These are phyloP conservation scores for Alviniconcha marisindica DNA, from an alignment of 1,140 invertebrate genomes.

Conservation along the genomic window DNA sequence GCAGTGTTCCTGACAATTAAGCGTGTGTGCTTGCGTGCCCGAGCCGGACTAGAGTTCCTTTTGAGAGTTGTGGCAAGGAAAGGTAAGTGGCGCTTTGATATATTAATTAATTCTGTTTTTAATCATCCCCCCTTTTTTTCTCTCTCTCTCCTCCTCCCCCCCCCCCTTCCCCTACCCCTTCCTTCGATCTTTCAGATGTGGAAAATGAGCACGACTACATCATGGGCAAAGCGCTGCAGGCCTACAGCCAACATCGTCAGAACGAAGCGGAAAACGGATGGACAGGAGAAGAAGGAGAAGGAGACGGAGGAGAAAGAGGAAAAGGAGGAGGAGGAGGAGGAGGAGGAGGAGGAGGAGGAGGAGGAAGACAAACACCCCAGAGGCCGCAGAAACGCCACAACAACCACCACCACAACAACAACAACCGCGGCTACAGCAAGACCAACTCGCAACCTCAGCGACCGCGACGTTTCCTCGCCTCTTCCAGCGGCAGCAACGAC, in stretches of 20 bases:
- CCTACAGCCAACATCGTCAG: conserved; percentile 55
- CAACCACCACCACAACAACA: neutral
- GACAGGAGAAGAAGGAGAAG: conserved; percentile 47
- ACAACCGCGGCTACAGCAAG: neutral
- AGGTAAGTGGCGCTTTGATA: too few species aligned
- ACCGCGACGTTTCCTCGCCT: neutral
- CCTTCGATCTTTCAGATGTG: conserved; percentile 49
- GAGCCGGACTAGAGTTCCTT: too few species aligned
- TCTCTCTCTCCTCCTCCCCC: neutral
- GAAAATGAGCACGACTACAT: conserved; percentile 66
- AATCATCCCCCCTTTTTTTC: too few species aligned
- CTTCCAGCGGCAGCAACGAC: neutral
- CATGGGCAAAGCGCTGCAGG: conserved; percentile 62
- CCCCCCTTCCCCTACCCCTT: neutral
- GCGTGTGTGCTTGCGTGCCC: too few species aligned
- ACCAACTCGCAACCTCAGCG: neutral
- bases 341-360: neutral
- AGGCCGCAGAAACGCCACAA: neutral
- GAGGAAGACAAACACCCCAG: neutral
- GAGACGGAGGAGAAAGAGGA: too few species aligned
- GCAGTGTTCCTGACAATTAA: too few species aligned
- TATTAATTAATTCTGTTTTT: too few species aligned
- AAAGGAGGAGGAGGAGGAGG: neutral
- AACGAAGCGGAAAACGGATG: too few species aligned
- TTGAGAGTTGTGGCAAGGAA: too few species aligned